phyloP scores from a whole-genome alignment of 2,113 vertebrate genomes.

The Nibea albiflora region DNA sequence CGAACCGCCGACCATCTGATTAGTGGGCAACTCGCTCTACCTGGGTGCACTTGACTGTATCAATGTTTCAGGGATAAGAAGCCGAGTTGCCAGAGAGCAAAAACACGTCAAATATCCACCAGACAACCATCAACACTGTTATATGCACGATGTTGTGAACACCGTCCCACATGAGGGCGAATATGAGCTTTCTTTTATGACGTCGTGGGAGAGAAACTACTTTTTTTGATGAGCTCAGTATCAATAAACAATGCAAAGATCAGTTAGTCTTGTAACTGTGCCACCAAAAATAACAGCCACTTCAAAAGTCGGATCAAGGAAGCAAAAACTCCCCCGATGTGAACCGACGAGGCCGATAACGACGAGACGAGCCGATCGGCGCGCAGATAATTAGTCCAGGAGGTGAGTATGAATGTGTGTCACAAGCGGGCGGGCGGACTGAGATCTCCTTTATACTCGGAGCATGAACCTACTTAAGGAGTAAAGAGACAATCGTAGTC shows the following conservation, averaged over 20 bases:
- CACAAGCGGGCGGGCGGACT: background rate
- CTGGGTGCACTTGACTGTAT: too few species aligned
- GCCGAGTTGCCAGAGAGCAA: background rate
- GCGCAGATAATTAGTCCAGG: slow-evolving; percentile 2
- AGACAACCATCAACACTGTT: background rate
- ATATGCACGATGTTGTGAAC: background rate
- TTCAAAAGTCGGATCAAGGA: slow-evolving; percentile 7
- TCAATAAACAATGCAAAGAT: slow-evolving; percentile 8
- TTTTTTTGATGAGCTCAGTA: background rate
- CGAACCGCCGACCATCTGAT: too few species aligned
- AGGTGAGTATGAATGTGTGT: background rate
- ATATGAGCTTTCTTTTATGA: background rate
- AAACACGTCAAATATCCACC: background rate
- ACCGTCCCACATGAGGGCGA: background rate
- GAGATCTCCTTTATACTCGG: background rate
- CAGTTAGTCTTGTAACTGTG: background rate
- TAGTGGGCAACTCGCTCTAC: too few species aligned
- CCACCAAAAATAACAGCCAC: slow-evolving; percentile 12
- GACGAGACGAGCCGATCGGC: background rate
- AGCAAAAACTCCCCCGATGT: background rate
- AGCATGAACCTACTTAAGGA: background rate
- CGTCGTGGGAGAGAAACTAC: background rate
- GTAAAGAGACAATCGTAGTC: slow-evolving; percentile 27
- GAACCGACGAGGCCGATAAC: background rate
- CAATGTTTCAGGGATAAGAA: background rate